These are phyloP conservation scores for Hesperophylax magnus DNA, from an alignment of 1,140 invertebrate genomes.

Conservation along the genomic window DNA sequence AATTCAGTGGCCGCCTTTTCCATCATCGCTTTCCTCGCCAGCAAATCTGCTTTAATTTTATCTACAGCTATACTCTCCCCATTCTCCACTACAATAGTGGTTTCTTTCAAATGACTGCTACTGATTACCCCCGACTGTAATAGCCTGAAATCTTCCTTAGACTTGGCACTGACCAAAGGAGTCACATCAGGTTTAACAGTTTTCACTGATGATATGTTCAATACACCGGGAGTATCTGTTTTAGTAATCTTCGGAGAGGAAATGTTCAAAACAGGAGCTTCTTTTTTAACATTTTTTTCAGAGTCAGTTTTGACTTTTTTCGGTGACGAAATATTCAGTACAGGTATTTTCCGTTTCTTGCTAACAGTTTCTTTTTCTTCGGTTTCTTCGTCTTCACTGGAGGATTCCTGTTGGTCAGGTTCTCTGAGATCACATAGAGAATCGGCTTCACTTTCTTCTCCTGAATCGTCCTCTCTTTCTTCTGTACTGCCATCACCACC, in stretches of 20 bases:
- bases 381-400: constrained; percentile 59
- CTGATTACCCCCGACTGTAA: too few relatives aligned
- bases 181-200: constrained; percentile 54
- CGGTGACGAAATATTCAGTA: constrained; percentile 23
- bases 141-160: too few relatives aligned
- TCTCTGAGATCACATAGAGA: constrained; percentile 61
- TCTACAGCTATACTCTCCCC: constrained; percentile 52
- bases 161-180: too few relatives aligned
- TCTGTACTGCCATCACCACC: constrained; percentile 56
- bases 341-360: constrained; percentile 32
- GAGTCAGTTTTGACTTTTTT: constrained; percentile 1
- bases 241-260: constrained; percentile 44
- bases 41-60: constrained; percentile 62
- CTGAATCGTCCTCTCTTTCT: constrained; percentile 59
- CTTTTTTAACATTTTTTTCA: too few relatives aligned
- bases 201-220: constrained; percentile 8
- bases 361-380: constrained; percentile 52
- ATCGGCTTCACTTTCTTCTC: constrained; percentile 59
- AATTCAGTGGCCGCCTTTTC: constrained; percentile 76
- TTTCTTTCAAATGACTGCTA: constrained; percentile 46
- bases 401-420: constrained; percentile 56
- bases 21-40: constrained; percentile 69
- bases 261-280: constrained; percentile 1
- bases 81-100: constrained; percentile 53
- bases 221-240: constrained; percentile 25